phyloP scores from a whole-genome alignment of 2,113 vertebrate genomes.

The Oceanodroma tethys region DNA sequence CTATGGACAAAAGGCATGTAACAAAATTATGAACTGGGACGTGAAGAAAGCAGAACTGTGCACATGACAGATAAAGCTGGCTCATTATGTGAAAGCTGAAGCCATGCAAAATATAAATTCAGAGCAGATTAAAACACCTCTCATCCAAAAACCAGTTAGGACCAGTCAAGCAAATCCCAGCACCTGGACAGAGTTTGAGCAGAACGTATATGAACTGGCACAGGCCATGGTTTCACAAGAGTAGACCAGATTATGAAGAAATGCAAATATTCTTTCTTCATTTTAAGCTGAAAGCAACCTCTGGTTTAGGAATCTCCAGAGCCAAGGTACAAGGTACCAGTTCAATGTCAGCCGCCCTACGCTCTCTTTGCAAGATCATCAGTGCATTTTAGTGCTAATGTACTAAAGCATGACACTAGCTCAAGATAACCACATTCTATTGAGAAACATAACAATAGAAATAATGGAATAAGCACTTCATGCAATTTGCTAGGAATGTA shows the following conservation, averaged over 20 bases:
- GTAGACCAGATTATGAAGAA: background rate
- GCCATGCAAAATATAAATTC: conserved; percentile 45
- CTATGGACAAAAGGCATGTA: conserved; percentile 60
- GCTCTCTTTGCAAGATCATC: background rate
- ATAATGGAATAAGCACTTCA: conserved; percentile 67
- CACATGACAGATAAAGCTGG: conserved; percentile 53
- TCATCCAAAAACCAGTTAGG: conserved; percentile 43
- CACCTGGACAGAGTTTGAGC: conserved; percentile 33
- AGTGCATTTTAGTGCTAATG: conserved; percentile 36
- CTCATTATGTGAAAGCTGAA: conserved; percentile 47
- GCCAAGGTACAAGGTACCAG: background rate
- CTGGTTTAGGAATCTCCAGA: background rate
- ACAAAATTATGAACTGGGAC: conserved; percentile 58
- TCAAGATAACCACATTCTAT: conserved; percentile 66
- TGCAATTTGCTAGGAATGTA: conserved; percentile 67
- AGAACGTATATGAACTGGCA: conserved; percentile 12
- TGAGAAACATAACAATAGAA: conserved; percentile 69
- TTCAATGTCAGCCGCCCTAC: conserved; percentile 29
- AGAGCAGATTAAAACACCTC: conserved; percentile 36
- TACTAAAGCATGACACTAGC: conserved; percentile 46
- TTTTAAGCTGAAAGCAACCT: conserved; percentile 3
- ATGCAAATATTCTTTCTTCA: conserved; percentile 23
- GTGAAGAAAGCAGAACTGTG: conserved; percentile 59
- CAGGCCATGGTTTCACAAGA: background rate
- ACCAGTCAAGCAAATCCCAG: conserved; percentile 30